Evolutionary conservation across 2,888 invertebrate genomes (phyloP).

Genomic region (Aricia artaxerxes): DNA sequence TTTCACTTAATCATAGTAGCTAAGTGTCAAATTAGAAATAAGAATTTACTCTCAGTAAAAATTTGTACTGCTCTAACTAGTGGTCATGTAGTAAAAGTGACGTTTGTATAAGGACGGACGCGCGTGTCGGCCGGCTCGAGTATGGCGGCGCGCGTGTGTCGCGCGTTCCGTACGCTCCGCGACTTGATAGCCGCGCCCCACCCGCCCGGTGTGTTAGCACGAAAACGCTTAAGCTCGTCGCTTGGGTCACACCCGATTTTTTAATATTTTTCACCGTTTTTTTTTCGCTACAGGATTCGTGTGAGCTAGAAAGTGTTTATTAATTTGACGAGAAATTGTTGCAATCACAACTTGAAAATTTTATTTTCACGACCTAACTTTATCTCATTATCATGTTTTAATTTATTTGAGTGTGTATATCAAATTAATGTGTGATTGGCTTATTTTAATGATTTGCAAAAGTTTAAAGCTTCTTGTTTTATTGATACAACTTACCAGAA

Average conservation of each 20-base stretch:
- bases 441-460: conserved; percentile 19
- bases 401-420: not conserved
- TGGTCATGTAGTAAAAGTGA: conserved; percentile 46
- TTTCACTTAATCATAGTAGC: no score
- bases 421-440: conserved; percentile 4
- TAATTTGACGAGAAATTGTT: not conserved
- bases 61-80: not conserved
- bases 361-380: not conserved
- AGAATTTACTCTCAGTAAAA: not conserved
- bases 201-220: conserved; percentile 47
- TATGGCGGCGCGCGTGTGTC: conserved; percentile 64
- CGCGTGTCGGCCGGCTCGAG: conserved; percentile 47
- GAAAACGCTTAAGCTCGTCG: conserved; percentile 35
- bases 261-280: not conserved
- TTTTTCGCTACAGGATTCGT: not conserved
- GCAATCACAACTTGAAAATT: not conserved
- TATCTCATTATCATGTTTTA: not conserved
- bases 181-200: conserved; percentile 46
- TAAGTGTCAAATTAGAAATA: not conserved
- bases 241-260: not conserved
- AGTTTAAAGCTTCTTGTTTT: not conserved
- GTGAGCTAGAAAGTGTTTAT: not conserved
- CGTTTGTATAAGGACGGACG: conserved; percentile 59
- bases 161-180: conserved; percentile 65
- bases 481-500: not conserved